Evolutionary conservation across 2,113 vertebrate genomes (phyloP), one percentile per base, ranked within the genome.

Genomic region (Corythaixoides concolor): DNA sequence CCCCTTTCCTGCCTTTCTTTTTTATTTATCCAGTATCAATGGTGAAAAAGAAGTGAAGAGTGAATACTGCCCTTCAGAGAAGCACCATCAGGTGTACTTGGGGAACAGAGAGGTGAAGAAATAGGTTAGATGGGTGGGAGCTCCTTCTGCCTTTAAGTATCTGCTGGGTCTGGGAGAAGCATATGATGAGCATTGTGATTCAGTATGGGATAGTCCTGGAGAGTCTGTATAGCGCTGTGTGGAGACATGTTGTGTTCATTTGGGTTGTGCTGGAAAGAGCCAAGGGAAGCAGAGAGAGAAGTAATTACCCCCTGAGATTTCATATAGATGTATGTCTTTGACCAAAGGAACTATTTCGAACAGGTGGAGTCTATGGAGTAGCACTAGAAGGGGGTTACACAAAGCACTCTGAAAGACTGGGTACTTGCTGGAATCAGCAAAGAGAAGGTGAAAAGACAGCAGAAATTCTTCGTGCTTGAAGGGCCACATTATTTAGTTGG

Each of bases 171-270:
- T 86, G 72, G 12, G 30, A 84, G 80, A 53, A 84, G 37, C 21
- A 56, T 24, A 1, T 32, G 49, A 8, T 66, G 15, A 16, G 12
- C 27, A 12, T 43, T 16, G 33, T 64, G n/a, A 60, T 12, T 49
- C 53, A 64, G 12, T 30, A 8, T 12, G 49, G 63, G 30, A 17
- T 52, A 33, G 49, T 86, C 20, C 58, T 39, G 39, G 26, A 26
- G 20, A 15, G 24, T 56, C 47, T 60, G 12, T 59, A 0, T 3
- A 47, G 28, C 0, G 1, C 21, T 77, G 17, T 13, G 6, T 74
- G 73, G 47, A 66, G 56, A 15, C 1, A 2, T 30, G 12, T 16
- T 81, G 37, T 53, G 59, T 53, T 52, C 10, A 2, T 66, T 33
- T 30, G 35, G 35, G 8, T 70, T 91, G 35, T 43, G 7, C 23